A percentile compares a stretch with the other conserved stretches of the same genome.
phyloP scores from a whole-genome alignment of 2,113 vertebrate species.

The Sturnus vulgaris region DNA sequence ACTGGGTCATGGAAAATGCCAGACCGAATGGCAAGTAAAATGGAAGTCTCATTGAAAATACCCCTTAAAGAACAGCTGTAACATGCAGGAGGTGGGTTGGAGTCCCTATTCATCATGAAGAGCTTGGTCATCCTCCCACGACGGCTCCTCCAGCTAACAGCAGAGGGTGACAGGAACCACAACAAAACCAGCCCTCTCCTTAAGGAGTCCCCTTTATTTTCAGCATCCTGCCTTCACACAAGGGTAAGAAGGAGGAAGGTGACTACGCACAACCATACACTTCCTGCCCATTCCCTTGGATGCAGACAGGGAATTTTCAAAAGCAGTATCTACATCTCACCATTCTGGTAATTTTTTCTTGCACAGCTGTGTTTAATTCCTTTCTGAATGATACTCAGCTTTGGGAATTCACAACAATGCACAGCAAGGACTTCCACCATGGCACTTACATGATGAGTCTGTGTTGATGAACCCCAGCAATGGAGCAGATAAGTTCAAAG shows the following conservation, averaged over 20 bases:
- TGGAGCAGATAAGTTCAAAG: rapidly evolving
- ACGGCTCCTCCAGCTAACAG: background rate
- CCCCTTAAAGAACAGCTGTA: background rate
- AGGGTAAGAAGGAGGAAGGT: background rate
- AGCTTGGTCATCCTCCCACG: background rate
- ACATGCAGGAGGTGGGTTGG: background rate
- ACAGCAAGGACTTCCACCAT: background rate
- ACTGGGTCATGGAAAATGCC: background rate
- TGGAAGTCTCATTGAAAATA: background rate
- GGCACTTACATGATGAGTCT: rapidly evolving
- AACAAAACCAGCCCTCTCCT: background rate
- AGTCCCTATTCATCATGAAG: background rate
- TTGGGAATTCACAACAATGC: background rate
- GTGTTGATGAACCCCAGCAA: background rate
- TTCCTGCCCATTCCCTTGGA: background rate
- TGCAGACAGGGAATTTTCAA: background rate
- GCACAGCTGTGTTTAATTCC: background rate
- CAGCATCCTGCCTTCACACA: background rate
- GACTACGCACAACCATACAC: background rate
- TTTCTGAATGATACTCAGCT: background rate
- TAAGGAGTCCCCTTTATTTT: background rate
- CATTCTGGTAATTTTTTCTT: background rate
- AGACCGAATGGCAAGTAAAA: rapidly evolving
- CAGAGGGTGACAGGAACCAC: background rate
- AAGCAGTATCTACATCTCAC: background rate